These are phyloP conservation scores for Indicator maculatus DNA, from an alignment of 2,113 vertebrate species.

Conservation along the genomic window DNA sequence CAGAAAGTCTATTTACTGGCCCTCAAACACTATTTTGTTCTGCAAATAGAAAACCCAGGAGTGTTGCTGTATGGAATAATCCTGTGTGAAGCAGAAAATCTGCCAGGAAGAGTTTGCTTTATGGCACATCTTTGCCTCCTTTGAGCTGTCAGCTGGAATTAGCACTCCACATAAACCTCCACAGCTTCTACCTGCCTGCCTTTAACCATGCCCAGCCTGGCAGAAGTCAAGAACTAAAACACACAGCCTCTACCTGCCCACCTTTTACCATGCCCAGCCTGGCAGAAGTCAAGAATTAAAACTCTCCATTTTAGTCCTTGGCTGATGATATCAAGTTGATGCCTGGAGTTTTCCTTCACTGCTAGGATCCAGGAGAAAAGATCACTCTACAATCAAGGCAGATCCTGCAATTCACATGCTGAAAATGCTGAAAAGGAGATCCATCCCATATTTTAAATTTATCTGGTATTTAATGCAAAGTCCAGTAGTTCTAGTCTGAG, in stretches of 20 bases:
- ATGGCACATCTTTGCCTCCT: neutral
- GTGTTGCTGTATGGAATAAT: neutral
- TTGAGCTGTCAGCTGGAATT: neutral
- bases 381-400: neutral
- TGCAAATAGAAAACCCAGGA: conserved; percentile 6
- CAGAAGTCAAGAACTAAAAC: neutral
- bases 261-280: neutral
- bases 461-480: neutral
- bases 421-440: neutral
- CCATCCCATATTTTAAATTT: neutral
- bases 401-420: neutral
- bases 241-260: neutral
- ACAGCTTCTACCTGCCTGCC: neutral
- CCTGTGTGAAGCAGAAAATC: neutral
- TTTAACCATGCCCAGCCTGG: neutral
- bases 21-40: neutral
- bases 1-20: neutral
- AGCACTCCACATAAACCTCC: neutral
- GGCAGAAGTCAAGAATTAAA: neutral
- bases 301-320: neutral
- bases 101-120: neutral
- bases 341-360: neutral
- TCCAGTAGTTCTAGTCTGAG: neutral
- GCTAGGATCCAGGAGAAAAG: neutral
- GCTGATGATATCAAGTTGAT: neutral